Percentiles rank a stretch among this genome's conserved stretches.
Conservation (phyloP, 1,140 invertebrate species). For the Patella vulgata region DNA sequence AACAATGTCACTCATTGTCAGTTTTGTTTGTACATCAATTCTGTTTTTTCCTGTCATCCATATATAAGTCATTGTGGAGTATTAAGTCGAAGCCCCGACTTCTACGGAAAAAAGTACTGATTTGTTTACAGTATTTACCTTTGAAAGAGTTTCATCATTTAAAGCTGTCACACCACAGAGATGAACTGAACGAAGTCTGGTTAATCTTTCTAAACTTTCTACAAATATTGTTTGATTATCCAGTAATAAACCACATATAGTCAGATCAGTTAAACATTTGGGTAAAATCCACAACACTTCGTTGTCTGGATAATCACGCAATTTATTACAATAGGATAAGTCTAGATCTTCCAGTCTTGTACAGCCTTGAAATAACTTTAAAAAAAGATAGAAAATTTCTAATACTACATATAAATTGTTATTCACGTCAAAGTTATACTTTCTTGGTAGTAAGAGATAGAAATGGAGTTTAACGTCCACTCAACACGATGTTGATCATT, state of each 20-base stretch:
- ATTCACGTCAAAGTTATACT: neutral
- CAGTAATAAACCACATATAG: conserved; percentile 54
- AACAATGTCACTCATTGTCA: no score
- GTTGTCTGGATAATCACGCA: conserved; percentile 38
- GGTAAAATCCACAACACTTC: conserved; percentile 55
- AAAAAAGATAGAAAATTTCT: neutral
- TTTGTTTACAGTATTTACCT: no score
- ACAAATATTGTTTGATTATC: conserved; percentile 50
- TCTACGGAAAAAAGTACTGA: no score
- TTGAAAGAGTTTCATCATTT: conserved; percentile 49
- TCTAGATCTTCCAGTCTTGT: conserved; percentile 49
- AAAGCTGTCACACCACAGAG: conserved; percentile 58
- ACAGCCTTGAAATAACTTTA: conserved; percentile 56
- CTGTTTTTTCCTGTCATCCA: no score
- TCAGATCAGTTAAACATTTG: conserved; percentile 47
- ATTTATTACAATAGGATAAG: conserved; percentile 56
- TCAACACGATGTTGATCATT: no score
- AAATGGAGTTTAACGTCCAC: no score
- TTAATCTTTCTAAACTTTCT: conserved; percentile 50
- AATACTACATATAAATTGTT: neutral
- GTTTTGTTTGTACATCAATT: no score
- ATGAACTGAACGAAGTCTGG: conserved; percentile 37
- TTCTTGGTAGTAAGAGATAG: no score
- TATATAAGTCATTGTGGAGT: no score
- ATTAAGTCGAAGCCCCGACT: no score